Base-by-base conservation (phyloP, 2,888 invertebrate species). In the Phasia obesa region DNA sequence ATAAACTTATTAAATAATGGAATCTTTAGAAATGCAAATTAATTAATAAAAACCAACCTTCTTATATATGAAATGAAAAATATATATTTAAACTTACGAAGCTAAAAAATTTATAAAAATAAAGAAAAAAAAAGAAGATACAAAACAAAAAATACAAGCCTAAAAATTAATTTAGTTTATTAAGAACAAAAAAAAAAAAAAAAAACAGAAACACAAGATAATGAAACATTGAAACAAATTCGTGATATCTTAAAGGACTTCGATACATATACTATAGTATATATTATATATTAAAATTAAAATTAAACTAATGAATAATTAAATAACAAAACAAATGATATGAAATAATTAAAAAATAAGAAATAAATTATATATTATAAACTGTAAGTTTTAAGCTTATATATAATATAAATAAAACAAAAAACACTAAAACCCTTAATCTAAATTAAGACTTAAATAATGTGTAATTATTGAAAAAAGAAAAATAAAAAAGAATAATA, bases 161-260 rank as follows among this genome's bases (percentile, higher is more conserved):
- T 86, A 73, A 86, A 87, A 81, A 71, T 84, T 80, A 85, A 85
- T 70, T 87, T 88, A 89, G 85, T 86, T 85, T 70, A 80, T 74
- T 80, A 71, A 85, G 38, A 77, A 53, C n/a, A n/a, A 55, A 57
- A 81, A 60, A 87, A 87, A 87, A 87, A 89, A 87, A 86, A 81
- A 64, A 85, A 87, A 87, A 84, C 85, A 87, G 84, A 86, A 87
- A 89, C 88, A 86, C 84, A 90, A 89, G 88, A 89, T 89, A 90
- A 90, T 87, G 86, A 89, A 91, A 91, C 90, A 91, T 90, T 91
- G 90, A 90, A 90, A 90, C 90, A 91, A 91, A 90, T 90, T 90
- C 90, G 90, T 90, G 90, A 90, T 90, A 90, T 90, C 90, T 90
- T 90, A 90, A 90, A 90, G 90, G 90, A 90, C 90, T 90, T 90